Evolutionary conservation across 2,797 vertebrate genomes (phyloP).

Genomic region (Malacoraja senta): DNA sequence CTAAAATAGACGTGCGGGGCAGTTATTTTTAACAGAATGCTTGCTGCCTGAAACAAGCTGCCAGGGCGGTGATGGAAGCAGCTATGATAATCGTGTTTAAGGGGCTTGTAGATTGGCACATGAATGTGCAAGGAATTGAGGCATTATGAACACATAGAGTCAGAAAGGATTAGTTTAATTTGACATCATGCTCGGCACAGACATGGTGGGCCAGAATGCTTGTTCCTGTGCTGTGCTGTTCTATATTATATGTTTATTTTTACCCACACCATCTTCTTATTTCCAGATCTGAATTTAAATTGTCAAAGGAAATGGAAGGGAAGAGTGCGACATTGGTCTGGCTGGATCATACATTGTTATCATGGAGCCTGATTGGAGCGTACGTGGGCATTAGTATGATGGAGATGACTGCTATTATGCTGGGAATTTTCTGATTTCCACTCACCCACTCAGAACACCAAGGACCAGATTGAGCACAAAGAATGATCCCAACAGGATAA

Average conservation of each 20-base stretch:
- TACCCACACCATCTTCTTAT: not conserved
- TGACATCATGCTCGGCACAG: too few relatives aligned
- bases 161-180: not conserved
- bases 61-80: too few relatives aligned
- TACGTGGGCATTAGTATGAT: not conserved
- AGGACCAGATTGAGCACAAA: conserved; percentile 93
- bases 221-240: too few relatives aligned
- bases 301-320: not conserved
- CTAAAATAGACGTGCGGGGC: too few relatives aligned
- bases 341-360: not conserved
- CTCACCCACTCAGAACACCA: conserved; percentile 91
- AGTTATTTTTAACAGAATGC: too few relatives aligned
- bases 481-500: conserved; percentile 90
- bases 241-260: not conserved
- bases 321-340: not conserved
- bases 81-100: too few relatives aligned
- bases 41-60: too few relatives aligned
- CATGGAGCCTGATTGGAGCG: too few relatives aligned
- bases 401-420: not conserved
- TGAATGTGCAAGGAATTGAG: too few relatives aligned
- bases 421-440: not conserved
- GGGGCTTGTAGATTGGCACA: too few relatives aligned
- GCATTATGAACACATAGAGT: too few relatives aligned
- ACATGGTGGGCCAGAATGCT: too few relatives aligned
- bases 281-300: not conserved